phyloP scores from a whole-genome alignment of 2,888 invertebrate genomes.

The Belgica antarctica region DNA sequence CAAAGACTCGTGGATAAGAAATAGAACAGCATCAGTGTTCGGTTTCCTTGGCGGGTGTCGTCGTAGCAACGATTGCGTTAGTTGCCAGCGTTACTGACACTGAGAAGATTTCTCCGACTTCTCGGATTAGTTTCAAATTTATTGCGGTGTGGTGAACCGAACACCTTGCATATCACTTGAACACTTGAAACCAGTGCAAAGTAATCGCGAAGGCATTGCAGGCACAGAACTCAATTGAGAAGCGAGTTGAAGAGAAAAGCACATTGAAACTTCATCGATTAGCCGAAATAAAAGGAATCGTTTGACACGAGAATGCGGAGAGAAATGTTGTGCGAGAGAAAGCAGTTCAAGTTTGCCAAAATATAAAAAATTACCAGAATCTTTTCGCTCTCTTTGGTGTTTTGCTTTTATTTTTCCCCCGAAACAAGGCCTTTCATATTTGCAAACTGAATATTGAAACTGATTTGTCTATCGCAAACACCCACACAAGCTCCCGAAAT shows the following conservation, averaged over 20 bases:
- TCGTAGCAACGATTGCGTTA: no score
- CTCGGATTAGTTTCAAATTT: no score
- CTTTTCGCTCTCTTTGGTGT: background rate
- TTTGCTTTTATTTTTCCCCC: conserved; percentile 7
- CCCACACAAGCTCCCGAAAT: background rate
- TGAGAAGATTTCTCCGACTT: no score
- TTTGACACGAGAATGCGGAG: background rate
- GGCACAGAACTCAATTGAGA: no score
- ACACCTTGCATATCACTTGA: no score
- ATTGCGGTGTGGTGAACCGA: no score
- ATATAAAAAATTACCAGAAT: background rate
- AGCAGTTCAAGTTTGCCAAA: background rate
- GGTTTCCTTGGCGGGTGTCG: no score
- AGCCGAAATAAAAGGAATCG: background rate
- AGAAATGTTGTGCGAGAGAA: background rate
- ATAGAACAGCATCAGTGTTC: no score
- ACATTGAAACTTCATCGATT: conserved; percentile 20
- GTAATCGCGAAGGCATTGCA: no score
- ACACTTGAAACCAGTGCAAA: no score
- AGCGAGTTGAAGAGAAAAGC: background rate
- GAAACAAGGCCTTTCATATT: background rate
- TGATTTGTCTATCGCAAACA: background rate
- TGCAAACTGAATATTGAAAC: conserved; percentile 16
- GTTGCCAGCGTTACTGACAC: no score
- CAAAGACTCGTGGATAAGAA: no score